Percentiles rank a stretch among this genome's conserved stretches.
Conservation (phyloP, 2,888 invertebrate species). For the Protodeltote pygarga region DNA sequence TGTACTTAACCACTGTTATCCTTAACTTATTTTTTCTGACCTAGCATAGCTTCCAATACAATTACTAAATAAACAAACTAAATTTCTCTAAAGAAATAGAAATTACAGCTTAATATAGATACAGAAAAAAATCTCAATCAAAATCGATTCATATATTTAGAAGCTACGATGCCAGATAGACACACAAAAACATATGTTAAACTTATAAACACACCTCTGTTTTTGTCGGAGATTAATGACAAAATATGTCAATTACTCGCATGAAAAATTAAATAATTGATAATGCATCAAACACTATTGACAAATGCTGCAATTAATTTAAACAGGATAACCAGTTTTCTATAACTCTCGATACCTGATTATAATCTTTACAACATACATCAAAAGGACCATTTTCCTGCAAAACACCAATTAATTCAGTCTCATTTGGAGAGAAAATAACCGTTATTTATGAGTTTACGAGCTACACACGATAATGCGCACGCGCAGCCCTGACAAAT, state of each 20-base stretch:
- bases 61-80: too few species aligned
- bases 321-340: constrained; percentile 25
- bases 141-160: too few species aligned
- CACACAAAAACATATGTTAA: too few species aligned
- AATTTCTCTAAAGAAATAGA: too few species aligned
- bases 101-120: too few species aligned
- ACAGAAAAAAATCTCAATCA: too few species aligned
- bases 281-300: constrained; percentile 17
- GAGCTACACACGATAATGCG: constrained; percentile 63
- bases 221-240: too few species aligned
- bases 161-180: too few species aligned
- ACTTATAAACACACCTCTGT: too few species aligned
- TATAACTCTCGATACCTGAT: constrained; percentile 38
- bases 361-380: constrained; percentile 37
- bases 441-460: constrained; percentile 70
- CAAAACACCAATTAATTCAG: constrained; percentile 50
- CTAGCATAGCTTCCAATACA: too few species aligned
- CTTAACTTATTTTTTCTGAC: too few species aligned
- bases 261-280: constrained; percentile 23
- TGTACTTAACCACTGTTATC: too few species aligned
- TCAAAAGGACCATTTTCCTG: constrained; percentile 37
- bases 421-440: constrained; percentile 64
- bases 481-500: constrained; percentile 66
- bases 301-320: constrained; percentile 34
- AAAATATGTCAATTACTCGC: constrained; percentile 18